These are phyloP conservation scores for Oncorhynchus gorbuscha DNA, from an alignment of 2,113 vertebrate species.

Conservation along the genomic window DNA sequence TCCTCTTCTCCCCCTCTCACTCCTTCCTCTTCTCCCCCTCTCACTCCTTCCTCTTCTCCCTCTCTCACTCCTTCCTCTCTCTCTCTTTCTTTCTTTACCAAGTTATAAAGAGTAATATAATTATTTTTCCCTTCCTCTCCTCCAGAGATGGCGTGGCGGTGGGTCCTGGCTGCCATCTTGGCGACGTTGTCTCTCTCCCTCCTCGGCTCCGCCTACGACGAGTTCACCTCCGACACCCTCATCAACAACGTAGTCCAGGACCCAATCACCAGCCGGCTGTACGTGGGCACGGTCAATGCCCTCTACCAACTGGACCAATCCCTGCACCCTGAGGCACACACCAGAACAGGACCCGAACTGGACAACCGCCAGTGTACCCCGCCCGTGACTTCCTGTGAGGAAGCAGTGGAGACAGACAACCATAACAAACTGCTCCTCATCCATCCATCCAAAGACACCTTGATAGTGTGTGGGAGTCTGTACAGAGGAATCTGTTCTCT, in stretches of 20 bases:
- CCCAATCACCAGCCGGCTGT: slow-evolving; percentile 78
- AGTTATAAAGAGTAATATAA: too few relatives aligned
- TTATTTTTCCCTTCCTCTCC: too few relatives aligned
- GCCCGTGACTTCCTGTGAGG: slow-evolving; percentile 82
- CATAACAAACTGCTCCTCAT: slow-evolving; percentile 90
- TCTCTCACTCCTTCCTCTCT: background rate
- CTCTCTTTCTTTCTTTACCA: too few relatives aligned
- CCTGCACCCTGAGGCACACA: slow-evolving; percentile 60
- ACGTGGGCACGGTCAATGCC: slow-evolving; percentile 86
- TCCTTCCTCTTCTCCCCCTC: background rate
- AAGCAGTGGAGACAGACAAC: slow-evolving; percentile 78
- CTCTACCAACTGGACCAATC: slow-evolving; percentile 82
- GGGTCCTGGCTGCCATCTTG: slow-evolving; percentile 21
- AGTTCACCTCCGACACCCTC: slow-evolving; percentile 68
- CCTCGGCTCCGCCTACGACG: slow-evolving; percentile 24
- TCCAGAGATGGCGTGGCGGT: slow-evolving; percentile 61
- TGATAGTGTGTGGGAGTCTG: slow-evolving; percentile 90
- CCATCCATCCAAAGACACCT: slow-evolving; percentile 59
- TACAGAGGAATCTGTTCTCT: slow-evolving; percentile 92
- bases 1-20: background rate
- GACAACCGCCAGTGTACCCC: slow-evolving; percentile 90
- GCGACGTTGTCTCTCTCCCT: slow-evolving; percentile 18
- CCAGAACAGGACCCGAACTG: slow-evolving; percentile 73
- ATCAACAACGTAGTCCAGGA: slow-evolving; percentile 88
- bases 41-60: background rate